Evolutionary conservation across 2,113 vertebrate species (phyloP).

Genomic region (Paramormyrops kingsleyae): DNA sequence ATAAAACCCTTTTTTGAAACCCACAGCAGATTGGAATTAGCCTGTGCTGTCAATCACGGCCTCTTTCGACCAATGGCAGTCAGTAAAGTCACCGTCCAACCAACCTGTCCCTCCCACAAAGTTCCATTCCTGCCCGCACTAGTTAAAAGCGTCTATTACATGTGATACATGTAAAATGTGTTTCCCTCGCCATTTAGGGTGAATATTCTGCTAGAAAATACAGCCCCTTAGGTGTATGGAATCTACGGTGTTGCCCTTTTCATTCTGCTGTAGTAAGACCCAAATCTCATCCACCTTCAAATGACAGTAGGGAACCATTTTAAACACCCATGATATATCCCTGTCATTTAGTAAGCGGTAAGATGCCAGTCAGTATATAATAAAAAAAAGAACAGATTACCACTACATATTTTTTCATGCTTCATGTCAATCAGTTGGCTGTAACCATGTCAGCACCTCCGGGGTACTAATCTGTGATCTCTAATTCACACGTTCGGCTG

Average conservation of each 20-base stretch:
- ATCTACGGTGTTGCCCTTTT: neutral
- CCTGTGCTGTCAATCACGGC: neutral
- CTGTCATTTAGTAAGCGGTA: neutral
- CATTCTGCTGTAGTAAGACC: neutral
- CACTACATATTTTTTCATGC: conserved; percentile 1
- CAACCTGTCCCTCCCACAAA: neutral
- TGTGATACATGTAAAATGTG: neutral
- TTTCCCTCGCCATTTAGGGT: neutral
- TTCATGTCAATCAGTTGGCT: neutral
- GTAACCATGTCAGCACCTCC: conserved; percentile 5
- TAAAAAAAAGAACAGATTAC: conserved; percentile 1
- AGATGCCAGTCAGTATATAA: conserved; percentile 3
- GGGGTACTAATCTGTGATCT: conserved; percentile 3
- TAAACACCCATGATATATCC: neutral
- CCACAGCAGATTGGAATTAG: neutral
- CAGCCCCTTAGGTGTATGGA: neutral
- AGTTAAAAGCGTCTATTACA: neutral
- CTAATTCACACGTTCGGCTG: neutral
- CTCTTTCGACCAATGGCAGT: neutral
- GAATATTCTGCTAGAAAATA: neutral
- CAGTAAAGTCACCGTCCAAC: neutral
- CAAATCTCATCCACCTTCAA: conserved; percentile 8
- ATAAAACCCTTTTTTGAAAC: neutral
- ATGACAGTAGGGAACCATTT: neutral
- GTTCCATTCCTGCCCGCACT: neutral